These are phyloP conservation scores for Apeltes quadracus DNA, from an alignment of 2,113 vertebrate species.

Conservation along the genomic window DNA sequence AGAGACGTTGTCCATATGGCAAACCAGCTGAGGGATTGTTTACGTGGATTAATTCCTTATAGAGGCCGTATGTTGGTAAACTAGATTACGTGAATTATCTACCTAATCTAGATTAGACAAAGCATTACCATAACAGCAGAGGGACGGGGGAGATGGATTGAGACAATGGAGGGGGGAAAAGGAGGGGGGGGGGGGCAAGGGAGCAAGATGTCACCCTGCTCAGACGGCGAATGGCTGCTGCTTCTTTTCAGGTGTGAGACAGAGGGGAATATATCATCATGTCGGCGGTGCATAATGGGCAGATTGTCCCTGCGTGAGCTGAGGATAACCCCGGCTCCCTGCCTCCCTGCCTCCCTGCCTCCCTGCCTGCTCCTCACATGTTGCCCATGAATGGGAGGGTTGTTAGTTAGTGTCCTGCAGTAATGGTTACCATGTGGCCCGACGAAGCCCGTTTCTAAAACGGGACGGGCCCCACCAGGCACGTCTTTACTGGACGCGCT, in stretches of 20 bases:
- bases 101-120: conserved; percentile 69
- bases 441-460: conserved; percentile 37
- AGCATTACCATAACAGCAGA: conserved; percentile 44
- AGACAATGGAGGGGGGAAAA: neutral
- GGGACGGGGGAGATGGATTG: conserved; percentile 3
- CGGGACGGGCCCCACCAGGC: conserved; percentile 31
- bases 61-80: conserved; percentile 55
- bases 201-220: conserved; percentile 52
- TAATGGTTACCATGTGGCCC: conserved; percentile 74
- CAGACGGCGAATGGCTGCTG: conserved; percentile 46
- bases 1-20: conserved; percentile 24
- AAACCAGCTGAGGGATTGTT: conserved; percentile 36
- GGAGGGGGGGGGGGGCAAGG: neutral
- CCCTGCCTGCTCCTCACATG: conserved; percentile 55
- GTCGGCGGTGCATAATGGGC: conserved; percentile 52
- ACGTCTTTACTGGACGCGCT: conserved; percentile 43
- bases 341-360: conserved; percentile 42
- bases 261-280: conserved; percentile 34
- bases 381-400: conserved; percentile 67
- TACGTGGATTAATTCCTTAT: conserved; percentile 54
- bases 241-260: conserved; percentile 56
- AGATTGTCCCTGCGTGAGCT: conserved; percentile 46
- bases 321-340: conserved; percentile 26
- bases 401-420: conserved; percentile 63
- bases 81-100: conserved; percentile 71